These are phyloP conservation scores for Maniola jurtina DNA, from an alignment of 1,140 invertebrate species.

Conservation along the genomic window DNA sequence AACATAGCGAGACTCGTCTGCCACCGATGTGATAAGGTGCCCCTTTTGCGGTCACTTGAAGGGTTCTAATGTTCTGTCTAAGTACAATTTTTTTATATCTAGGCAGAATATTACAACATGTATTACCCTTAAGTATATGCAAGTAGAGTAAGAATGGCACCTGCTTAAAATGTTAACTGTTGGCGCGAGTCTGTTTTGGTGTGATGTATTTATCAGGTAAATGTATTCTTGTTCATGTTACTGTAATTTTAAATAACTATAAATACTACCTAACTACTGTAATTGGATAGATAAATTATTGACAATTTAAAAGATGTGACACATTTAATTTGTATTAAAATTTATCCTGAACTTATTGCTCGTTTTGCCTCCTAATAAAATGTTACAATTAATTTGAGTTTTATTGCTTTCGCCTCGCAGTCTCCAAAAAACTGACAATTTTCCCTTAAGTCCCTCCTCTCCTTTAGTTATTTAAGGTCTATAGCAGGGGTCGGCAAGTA, in stretches of 20 bases:
- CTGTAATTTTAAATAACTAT: slow-evolving; percentile 60
- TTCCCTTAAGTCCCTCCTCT: background rate
- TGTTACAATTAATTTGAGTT: slow-evolving; percentile 69
- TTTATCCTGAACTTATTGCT: slow-evolving; percentile 75
- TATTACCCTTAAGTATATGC: background rate
- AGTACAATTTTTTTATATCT: background rate
- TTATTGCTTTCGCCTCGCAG: slow-evolving; percentile 25
- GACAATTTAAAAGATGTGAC: slow-evolving; percentile 72
- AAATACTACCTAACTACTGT: slow-evolving; percentile 61
- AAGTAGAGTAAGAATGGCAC: slow-evolving; percentile 21
- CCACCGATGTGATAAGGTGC: slow-evolving; percentile 14
- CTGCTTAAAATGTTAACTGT: slow-evolving; percentile 41
- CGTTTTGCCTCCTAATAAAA: slow-evolving; percentile 78
- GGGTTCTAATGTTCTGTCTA: background rate
- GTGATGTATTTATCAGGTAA: slow-evolving; percentile 54
- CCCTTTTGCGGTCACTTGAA: slow-evolving; percentile 2
- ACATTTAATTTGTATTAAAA: slow-evolving; percentile 76
- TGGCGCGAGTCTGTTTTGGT: slow-evolving; percentile 58
- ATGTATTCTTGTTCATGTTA: slow-evolving; percentile 76
- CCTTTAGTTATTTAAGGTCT: too few relatives aligned
- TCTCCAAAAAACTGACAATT: background rate
- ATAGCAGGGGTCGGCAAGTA: too few relatives aligned
- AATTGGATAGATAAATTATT: slow-evolving; percentile 73
- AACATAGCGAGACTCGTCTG: slow-evolving; percentile 15
- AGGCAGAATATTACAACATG: background rate